Evolutionary conservation across 2,113 vertebrate species (phyloP), one percentile per base, ranked within the genome.

Genomic region (Myodes glareolus): DNA sequence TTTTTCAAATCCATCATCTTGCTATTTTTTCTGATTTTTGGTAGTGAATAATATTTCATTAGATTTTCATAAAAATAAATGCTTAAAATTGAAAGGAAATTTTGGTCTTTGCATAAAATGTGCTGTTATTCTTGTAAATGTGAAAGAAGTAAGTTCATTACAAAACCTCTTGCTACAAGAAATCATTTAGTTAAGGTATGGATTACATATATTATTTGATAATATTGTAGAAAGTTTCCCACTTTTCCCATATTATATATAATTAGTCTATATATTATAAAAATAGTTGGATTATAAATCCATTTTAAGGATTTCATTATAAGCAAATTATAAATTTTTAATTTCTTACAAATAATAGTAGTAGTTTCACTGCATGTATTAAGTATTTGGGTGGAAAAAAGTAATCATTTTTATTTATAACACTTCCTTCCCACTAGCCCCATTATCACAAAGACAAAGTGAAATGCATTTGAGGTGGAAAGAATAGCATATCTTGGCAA

Each of bases 391-490:
- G 95, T 77, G 92, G 65, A 98, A 92, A 95, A 98, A 98, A 98
- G 73, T 86, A 47, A 94, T 97, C 97, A 65, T 78, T 97, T 96
- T 98, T 98, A 95, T 98, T 98, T 98, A 68, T 96, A 98, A 95
- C 89, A 90, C 82, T 63, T 97, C 98, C 76, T 75, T 98, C 96
- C 33, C 45, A 9, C 47, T 17, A 72, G 47, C 2, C 82, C 87
- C 95, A 97, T 98, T 97, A 98, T 94, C 88, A 96, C 4, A 36
- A 95, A 97, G 91, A 94, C 96, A 98, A 97, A 45, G 88, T 98
- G 98, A 98, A 98, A 98, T 98, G 96, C 68, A 97, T 98, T 97
- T 97, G 81, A 98, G 82, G 81, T 97, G 94, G 97, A 98, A 98
- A 97, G 97, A 98, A 98, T 94, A 97, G 94, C 78, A 68, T 96